A percentile compares a stretch with the other conserved stretches of the same genome.
Evolutionary conservation across 2,797 vertebrate species (phyloP).

Genomic region (Ammospiza maritima): DNA sequence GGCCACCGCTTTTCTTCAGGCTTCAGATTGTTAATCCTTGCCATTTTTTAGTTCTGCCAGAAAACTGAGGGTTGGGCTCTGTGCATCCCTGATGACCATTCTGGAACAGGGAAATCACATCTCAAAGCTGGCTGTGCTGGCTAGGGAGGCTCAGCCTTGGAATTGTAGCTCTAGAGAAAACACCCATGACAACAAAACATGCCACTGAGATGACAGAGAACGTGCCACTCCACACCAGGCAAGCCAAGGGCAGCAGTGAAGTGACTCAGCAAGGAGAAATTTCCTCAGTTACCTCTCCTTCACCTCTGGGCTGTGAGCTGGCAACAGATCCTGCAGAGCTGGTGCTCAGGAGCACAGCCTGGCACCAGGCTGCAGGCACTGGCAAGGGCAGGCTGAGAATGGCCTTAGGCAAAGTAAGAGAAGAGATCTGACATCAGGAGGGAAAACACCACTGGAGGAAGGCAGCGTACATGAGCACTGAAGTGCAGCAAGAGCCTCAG

Average conservation of each 20-base stretch:
- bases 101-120: fast-evolving
- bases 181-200: background rate
- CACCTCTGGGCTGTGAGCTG: background rate
- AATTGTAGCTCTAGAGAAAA: background rate
- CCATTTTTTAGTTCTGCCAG: background rate
- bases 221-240: fast-evolving
- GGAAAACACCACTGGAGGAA: background rate
- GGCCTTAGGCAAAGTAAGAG: background rate
- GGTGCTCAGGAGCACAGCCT: background rate
- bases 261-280: background rate
- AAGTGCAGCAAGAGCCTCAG: background rate
- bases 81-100: background rate
- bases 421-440: background rate
- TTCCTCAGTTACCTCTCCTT: background rate
- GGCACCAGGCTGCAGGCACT: background rate
- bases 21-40: background rate
- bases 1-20: background rate
- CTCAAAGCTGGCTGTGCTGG: background rate
- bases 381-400: background rate
- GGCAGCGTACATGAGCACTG: background rate
- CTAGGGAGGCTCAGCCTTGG: background rate
- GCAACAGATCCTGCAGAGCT: background rate
- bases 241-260: background rate
- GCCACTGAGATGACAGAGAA: background rate
- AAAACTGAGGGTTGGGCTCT: background rate